Evolutionary conservation across 1,140 invertebrate genomes (phyloP), one percentile per base, ranked within the genome.

Genomic region (Eurosta solidaginis): DNA sequence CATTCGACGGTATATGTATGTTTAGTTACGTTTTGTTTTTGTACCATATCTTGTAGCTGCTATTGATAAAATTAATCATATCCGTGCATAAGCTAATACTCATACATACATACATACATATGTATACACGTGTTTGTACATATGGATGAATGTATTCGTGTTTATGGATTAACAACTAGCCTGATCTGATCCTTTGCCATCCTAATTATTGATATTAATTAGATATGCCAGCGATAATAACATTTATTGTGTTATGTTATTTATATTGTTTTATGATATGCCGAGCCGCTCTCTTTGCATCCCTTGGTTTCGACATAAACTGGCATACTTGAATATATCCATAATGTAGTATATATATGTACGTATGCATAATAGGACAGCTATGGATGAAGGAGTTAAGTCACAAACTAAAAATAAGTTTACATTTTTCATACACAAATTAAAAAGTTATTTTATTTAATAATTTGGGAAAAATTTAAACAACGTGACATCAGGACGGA

Each of bases 151-250:
- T 63, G 75, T 63, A 59, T 78, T 76, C 54, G 76, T 81, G 78
- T 81, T 77, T 78, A 76, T 81, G 79, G 80, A 80, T 80, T 78
- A 79, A 77, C 79, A 9, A 47, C 45, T 10, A 9, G n/a, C 9
- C 52, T 9, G 10, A 9, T 54, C 3, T 54, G 20, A 12, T 20
- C 42, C 49, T 40, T 49, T 47, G n/a, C 9, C 44, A 76, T 75
- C 74, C 74, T 75, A 75, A 75, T 75, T 75, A 75, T 40, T 47
- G 44, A 75, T 75, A 75, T 75, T 75, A 75, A 75, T 75, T 45
- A 75, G 74, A 50, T 47, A 50, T 47, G 47, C 44, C 47, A 36
- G 47, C 42, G 74, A 75, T 75, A 75, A 75, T 75, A 75, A 75
- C 74, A 75, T 75, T 75, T 75, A 75, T 75, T 75, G 74, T 75